Percentiles rank a stretch among this genome's conserved stretches.
These are phyloP conservation scores for Epsilonema sp. DNA, from an alignment of 2,888 invertebrate species.

Conservation along the genomic window DNA sequence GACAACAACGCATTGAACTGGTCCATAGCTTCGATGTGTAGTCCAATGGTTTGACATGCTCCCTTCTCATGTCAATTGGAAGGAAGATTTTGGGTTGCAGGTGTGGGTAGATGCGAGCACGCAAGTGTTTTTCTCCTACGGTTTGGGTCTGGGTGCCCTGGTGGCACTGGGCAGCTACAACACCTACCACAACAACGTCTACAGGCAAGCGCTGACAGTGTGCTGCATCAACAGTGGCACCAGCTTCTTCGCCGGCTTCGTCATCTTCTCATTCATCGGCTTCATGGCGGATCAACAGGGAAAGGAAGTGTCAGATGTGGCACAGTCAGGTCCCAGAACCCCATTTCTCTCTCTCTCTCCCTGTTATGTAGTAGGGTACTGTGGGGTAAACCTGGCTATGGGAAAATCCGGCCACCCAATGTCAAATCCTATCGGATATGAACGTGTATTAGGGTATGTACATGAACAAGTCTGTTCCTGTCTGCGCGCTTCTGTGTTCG, in stretches of 20 bases:
- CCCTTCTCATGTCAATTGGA: not conserved
- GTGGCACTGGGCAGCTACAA: slow-evolving; percentile 95
- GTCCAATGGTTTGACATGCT: not conserved
- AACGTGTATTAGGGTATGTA: no score
- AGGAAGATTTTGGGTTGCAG: slow-evolving; percentile 35
- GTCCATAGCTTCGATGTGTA: no score
- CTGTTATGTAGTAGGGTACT: no score
- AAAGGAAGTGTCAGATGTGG: slow-evolving; percentile 31
- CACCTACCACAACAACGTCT: slow-evolving; percentile 90
- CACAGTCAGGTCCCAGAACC: slow-evolving; percentile 29
- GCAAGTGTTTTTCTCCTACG: slow-evolving; percentile 97
- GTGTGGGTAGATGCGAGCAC: slow-evolving; percentile 99
- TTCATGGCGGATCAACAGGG: slow-evolving; percentile 35
- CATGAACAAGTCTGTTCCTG: no score
- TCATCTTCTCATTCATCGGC: slow-evolving; percentile 37
- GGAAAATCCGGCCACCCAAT: no score
- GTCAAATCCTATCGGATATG: no score
- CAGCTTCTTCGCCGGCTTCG: slow-evolving; percentile 35
- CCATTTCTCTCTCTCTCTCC: no score
- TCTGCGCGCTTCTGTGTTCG: no score
- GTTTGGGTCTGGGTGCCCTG: slow-evolving; percentile 78
- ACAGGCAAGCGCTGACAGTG: slow-evolving; percentile 42
- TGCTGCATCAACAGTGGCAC: slow-evolving; percentile 35
- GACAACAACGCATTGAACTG: not conserved
- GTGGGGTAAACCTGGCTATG: no score